Evolutionary conservation across 2,888 invertebrate genomes (phyloP), one percentile per base, ranked within the genome.

Genomic region (Trichogramma evanescens): DNA sequence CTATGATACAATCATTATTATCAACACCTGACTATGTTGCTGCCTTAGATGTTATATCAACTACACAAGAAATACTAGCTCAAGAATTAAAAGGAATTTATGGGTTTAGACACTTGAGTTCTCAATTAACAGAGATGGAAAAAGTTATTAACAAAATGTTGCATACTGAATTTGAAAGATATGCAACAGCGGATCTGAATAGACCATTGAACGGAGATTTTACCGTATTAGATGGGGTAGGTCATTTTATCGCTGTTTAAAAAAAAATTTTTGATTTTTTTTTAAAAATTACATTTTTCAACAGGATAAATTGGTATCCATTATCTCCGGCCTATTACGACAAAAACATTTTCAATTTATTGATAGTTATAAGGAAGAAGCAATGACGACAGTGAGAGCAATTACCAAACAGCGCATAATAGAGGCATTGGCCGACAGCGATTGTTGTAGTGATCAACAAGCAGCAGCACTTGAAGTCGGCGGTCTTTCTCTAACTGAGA

Each of bases 1-100:
- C 96, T 1, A 97, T 95, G 79, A 90, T 99, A 71, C 99, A 99
- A 77, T 82, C 95, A 58, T 81, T 98, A 54, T 81, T 99, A 50
- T 93, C 95, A 64, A 94, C 94, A 7, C 94, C 93, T 64, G 98
- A 99, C 79, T 99, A 95, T 82, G 95, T 96, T 45, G 96, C 94
- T 48, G 98, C 98, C 1, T 82, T 99, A 63, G 98, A 99, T 80
- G 84, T 99, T 63, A 99, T 99, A 68, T 88, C 92, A 66, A 95
- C 95, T 4, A 96, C 98, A 3, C 95, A 97, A 79, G 95, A 95
- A 78, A 92, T 97, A 58, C 82, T 99, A 44, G 84, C 88, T 7
- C 91, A 91, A 69, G 93, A 95, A 74, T 82, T 99, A 50, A 88
- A 91, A 65, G 96, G 96, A 10, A 86, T 99, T 53, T 93, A 94